Evolutionary conservation across 2,113 vertebrate genomes (phyloP).

Genomic region (Charina bottae): DNA sequence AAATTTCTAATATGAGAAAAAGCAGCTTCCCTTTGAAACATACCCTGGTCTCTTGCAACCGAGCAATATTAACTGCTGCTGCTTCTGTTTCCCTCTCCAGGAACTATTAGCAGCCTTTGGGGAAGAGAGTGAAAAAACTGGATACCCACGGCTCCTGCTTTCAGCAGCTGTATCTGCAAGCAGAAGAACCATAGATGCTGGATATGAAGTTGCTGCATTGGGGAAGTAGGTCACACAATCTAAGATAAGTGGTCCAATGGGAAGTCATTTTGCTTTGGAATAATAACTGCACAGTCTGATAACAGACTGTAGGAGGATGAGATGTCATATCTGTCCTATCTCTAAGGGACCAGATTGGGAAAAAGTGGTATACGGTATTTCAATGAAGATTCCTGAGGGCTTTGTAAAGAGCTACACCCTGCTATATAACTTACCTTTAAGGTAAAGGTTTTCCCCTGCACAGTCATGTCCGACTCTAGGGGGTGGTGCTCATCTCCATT

Average conservation of each 20-base stretch:
- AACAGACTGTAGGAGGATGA: not conserved
- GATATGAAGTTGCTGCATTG: slow-evolving; percentile 51
- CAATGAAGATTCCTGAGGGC: not conserved
- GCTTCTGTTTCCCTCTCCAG: not conserved
- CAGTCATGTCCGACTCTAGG: too few relatives aligned
- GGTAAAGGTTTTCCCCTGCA: too few relatives aligned
- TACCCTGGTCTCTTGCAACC: not conserved
- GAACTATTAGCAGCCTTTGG: slow-evolving; percentile 61
- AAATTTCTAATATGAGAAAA: not conserved
- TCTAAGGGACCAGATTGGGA: not conserved
- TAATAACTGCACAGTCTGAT: not conserved
- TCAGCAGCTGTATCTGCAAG: slow-evolving; percentile 74
- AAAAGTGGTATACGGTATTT: not conserved
- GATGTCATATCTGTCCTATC: not conserved
- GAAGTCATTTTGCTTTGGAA: not conserved
- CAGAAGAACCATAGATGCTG: slow-evolving; percentile 57
- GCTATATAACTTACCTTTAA: not conserved
- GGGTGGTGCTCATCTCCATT: too few relatives aligned
- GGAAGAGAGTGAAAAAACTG: slow-evolving; percentile 63
- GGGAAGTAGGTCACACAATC: slow-evolving; percentile 33
- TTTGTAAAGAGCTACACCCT: not conserved
- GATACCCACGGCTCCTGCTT: slow-evolving; percentile 69
- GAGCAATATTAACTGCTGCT: not conserved
- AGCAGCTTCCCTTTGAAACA: not conserved
- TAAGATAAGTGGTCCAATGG: not conserved